Conservation (phyloP, 1,140 invertebrate genomes). For the Formica exsecta region DNA sequence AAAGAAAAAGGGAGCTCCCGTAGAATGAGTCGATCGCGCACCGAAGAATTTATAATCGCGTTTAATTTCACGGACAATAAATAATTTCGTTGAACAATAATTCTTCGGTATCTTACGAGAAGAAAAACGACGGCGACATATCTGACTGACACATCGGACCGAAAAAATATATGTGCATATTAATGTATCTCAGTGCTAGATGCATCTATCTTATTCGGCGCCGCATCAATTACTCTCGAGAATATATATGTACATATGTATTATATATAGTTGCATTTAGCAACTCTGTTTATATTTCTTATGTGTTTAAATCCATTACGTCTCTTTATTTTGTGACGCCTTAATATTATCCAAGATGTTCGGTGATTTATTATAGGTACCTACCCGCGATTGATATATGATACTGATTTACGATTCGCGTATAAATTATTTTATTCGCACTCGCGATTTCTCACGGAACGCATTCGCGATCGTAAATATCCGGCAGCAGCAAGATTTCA, state of each 20-base stretch:
- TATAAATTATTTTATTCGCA: conserved; percentile 2
- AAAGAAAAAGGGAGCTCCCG: neutral
- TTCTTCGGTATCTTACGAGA: neutral
- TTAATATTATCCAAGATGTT: neutral
- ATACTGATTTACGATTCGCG: neutral
- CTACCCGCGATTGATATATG: neutral
- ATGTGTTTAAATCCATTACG: no score
- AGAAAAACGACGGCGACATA: neutral
- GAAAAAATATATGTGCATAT: conserved; percentile 2
- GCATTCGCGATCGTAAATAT: neutral
- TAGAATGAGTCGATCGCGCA: neutral
- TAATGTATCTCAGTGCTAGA: neutral
- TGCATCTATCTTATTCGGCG: neutral
- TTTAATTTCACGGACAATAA: conserved; percentile 27
- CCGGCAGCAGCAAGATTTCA: neutral
- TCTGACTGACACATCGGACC: neutral
- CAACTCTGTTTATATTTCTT: no score
- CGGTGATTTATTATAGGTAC: neutral
- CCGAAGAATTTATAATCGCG: conserved; percentile 26
- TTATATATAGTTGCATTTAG: neutral
- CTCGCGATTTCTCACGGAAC: neutral
- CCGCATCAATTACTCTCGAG: neutral
- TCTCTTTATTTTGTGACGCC: neutral
- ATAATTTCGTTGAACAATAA: neutral
- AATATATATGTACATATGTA: neutral